These are phyloP conservation scores for Ptilodon capucinus DNA, from an alignment of 2,888 invertebrate genomes.

Conservation along the genomic window DNA sequence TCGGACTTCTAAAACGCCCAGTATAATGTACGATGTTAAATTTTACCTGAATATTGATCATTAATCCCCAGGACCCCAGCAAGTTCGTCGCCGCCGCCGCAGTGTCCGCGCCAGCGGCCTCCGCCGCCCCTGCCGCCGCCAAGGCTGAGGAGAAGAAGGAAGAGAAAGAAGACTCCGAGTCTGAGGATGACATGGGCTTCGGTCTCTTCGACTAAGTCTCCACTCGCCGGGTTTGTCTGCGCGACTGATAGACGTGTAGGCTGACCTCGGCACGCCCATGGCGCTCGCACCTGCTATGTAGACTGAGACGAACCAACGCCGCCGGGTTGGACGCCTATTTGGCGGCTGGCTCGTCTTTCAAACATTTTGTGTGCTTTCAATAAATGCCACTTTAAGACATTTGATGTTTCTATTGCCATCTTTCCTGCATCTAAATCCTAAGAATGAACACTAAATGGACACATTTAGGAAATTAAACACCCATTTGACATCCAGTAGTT, in stretches of 20 bases:
- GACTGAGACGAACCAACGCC: conserved; percentile 47
- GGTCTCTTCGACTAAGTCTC: conserved; percentile 92
- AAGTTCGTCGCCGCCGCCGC: conserved; percentile 90
- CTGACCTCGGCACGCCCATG: no score
- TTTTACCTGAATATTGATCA: no score
- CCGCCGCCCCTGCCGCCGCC: conserved; percentile 84
- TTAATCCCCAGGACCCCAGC: conserved; percentile 90
- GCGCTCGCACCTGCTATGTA: conserved; percentile 17
- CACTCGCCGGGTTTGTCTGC: conserved; percentile 9
- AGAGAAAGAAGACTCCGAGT: conserved; percentile 91
- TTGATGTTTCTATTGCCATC: conserved; percentile 12
- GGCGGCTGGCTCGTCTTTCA: conserved; percentile 58
- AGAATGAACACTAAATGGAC: background rate
- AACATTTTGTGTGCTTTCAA: conserved; percentile 51
- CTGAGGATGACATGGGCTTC: conserved; percentile 99
- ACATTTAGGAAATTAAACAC: background rate
- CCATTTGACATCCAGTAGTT: background rate
- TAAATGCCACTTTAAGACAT: conserved; percentile 52
- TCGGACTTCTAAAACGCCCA: no score
- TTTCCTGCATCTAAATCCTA: background rate
- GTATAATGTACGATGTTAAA: no score
- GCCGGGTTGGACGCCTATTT: conserved; percentile 75
- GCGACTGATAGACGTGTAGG: conserved; percentile 35
- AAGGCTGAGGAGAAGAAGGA: conserved; percentile 89
- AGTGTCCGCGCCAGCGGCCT: conserved; percentile 86